Percentiles rank a stretch among this genome's conserved stretches.
Evolutionary conservation across 1,140 invertebrate genomes (phyloP).

Genomic region (Pentalonia nigronervosa): DNA sequence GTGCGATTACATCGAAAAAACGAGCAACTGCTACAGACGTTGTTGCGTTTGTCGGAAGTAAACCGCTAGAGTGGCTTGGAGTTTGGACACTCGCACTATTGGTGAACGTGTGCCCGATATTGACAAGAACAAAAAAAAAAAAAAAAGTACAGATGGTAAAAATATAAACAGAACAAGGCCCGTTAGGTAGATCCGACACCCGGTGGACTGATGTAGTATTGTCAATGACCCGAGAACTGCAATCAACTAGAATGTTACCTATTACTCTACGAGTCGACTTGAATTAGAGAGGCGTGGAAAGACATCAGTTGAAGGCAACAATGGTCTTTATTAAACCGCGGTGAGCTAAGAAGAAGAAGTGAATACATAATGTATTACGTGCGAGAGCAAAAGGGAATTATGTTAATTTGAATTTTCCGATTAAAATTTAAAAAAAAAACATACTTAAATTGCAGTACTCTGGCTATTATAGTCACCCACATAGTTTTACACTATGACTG

Average conservation of each 20-base stretch:
- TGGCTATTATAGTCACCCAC: background rate
- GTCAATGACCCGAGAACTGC: background rate
- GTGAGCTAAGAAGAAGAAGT: background rate
- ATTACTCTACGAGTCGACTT: background rate
- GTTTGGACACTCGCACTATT: too few species aligned
- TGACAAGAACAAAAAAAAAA: background rate
- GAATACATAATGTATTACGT: background rate
- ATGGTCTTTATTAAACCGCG: background rate
- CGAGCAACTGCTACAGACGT: too few species aligned
- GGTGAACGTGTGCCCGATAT: background rate
- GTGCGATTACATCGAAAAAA: too few species aligned
- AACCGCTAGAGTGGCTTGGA: too few species aligned
- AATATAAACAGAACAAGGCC: too few species aligned
- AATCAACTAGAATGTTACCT: background rate
- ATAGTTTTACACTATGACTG: background rate
- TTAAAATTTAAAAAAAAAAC: background rate
- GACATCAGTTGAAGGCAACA: background rate
- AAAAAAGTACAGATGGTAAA: background rate
- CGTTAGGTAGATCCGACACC: background rate
- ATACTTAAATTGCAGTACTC: background rate
- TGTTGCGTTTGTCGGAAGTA: too few species aligned
- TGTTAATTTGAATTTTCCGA: background rate
- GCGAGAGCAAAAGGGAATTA: background rate
- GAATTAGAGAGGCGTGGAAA: background rate
- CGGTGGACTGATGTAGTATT: too few species aligned